Conservation (phyloP, 1,140 invertebrate genomes). For the Drosophila gunungcola region DNA sequence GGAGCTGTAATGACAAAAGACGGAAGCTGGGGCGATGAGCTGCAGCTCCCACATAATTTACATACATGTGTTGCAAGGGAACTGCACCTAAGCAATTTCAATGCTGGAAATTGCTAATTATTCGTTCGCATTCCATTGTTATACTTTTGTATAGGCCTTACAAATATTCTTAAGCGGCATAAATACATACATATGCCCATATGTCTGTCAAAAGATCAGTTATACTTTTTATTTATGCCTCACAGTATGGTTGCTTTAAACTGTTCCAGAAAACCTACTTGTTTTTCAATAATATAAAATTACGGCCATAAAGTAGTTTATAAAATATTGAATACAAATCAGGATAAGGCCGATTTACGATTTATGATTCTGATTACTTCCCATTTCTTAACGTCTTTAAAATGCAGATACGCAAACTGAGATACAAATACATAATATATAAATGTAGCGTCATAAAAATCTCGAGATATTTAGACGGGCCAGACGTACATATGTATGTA, state of each 20-base stretch:
- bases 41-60: constrained; percentile 4
- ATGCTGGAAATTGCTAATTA: constrained; percentile 8
- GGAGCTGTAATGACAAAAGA: constrained; percentile 1
- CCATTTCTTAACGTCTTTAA: constrained; percentile 18
- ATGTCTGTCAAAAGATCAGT: too few species aligned
- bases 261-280: too few species aligned
- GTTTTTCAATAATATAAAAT: too few species aligned
- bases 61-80: background rate
- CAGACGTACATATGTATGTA: constrained; percentile 16
- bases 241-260: too few species aligned
- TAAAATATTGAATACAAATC: too few species aligned
- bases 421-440: constrained; percentile 2
- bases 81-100: constrained; percentile 6
- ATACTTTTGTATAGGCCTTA: background rate
- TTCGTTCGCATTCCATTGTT: constrained; percentile 24
- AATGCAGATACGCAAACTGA: constrained; percentile 19
- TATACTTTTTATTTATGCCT: too few species aligned
- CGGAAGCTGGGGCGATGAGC: constrained; percentile 6
- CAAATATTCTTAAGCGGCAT: too few species aligned
- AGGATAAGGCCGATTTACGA: too few species aligned
- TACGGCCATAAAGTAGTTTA: too few species aligned
- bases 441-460: constrained; percentile 10
- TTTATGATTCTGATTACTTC: too few species aligned
- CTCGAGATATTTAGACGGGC: constrained; percentile 25
- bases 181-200: too few species aligned